Evolutionary conservation across 2,113 vertebrate species (phyloP), one percentile per base, ranked within the genome.

Genomic region (Heliornis fulica): DNA sequence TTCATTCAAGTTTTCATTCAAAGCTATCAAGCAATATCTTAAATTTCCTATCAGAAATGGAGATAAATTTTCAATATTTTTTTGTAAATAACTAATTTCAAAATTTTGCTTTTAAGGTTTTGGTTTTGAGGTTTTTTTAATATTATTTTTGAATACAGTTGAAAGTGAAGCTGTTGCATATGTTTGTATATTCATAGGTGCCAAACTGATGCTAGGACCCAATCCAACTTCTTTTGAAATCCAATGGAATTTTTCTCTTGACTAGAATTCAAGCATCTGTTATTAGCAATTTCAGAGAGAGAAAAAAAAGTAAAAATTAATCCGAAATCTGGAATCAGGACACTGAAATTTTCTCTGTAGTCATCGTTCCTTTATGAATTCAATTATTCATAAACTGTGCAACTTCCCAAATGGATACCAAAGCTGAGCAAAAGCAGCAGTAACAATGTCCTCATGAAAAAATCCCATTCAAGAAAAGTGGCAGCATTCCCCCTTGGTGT

Each of bases 191-290:
- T 90, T 95, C 64, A 8, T 87, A 92, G 88, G 92, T 97, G 93
- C 90, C 94, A 97, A 95, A 96, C 93, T 96, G 96, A 92, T 96
- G 87, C 93, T 94, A 93, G 91, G 91, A 96, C 45, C 19, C 57
- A 82, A 31, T 93, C 96, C 96, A 96, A 82, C 31, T 64, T 51
- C 69, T 95, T 96, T 91, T 85, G 95, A 95, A 97, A 97, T 96
- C 93, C 79, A 93, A 61, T 82, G 94, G 94, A 97, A 94, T 97
- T 95, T 97, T 94, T 93, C 87, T 76, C 89, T 95, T 93, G 95
- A 95, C 69, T 61, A 79, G 77, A 87, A 89, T 85, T 96, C 94
- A 97, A 96, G 93, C 87, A 96, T 95, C 93, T 96, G 95, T 79
- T 95, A 96, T 97, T 95, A 94, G 70, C 57, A 57, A 89, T 95